Evolutionary conservation across 2,113 vertebrate species (phyloP).

Genomic region (Hemiscyllium ocellatum): DNA sequence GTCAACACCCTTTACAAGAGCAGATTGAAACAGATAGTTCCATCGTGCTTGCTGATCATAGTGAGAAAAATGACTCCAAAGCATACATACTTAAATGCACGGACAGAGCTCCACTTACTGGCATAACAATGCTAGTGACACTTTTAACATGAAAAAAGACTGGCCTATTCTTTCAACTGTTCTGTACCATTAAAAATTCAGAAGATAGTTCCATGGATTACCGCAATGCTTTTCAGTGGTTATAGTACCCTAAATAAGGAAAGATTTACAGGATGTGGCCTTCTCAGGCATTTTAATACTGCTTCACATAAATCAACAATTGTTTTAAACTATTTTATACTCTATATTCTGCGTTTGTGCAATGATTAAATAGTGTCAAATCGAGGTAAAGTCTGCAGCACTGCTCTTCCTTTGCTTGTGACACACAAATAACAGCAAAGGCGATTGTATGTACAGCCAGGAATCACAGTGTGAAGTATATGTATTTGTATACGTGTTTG

Average conservation of each 20-base stretch:
- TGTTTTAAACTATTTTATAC: not conserved
- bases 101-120: conserved; percentile 25
- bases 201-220: not conserved
- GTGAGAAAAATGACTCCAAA: not conserved
- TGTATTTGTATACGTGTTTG: not conserved
- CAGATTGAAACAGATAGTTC: not conserved
- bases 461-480: not conserved
- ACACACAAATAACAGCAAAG: not conserved
- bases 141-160: not conserved
- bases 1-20: not conserved
- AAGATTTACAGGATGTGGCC: not conserved
- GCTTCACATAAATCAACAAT: not conserved
- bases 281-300: not conserved
- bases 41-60: not conserved
- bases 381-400: not conserved
- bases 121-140: conserved; percentile 14
- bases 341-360: not conserved
- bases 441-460: not conserved
- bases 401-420: not conserved
- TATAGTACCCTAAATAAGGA: not conserved
- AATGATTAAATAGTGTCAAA: not conserved
- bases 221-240: not conserved
- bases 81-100: not conserved
- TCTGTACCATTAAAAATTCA: not conserved
- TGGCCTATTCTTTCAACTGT: not conserved